Evolutionary conservation across 2,888 invertebrate species (phyloP).

Genomic region (Meiosimyza platycephala): DNA sequence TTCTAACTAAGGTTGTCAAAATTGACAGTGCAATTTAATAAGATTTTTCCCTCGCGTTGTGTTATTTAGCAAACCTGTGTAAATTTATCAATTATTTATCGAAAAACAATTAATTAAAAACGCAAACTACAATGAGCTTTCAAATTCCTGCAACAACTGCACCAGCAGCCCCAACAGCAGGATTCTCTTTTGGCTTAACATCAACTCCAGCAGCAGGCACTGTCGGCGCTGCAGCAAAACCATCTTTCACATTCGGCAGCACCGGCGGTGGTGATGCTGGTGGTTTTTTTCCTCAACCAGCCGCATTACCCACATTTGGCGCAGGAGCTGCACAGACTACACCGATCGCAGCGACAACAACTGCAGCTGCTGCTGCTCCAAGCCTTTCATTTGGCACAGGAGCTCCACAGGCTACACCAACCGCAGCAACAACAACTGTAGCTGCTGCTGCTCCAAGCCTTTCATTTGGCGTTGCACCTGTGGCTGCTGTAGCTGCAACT

Average conservation of each 20-base stretch:
- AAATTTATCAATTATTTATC: not conserved
- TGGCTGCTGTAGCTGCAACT: slow-evolving; percentile 42
- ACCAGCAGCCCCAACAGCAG: slow-evolving; percentile 34
- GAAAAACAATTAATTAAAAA: not conserved
- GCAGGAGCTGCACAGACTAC: slow-evolving; percentile 26
- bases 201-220: slow-evolving; percentile 61
- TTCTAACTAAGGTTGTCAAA: not conserved
- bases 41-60: slow-evolving; percentile 3
- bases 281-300: slow-evolving; percentile 25
- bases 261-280: slow-evolving; percentile 30
- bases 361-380: not conserved
- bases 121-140: slow-evolving; percentile 36
- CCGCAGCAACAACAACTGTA: not conserved
- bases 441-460: not conserved
- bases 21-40: slow-evolving; percentile 9
- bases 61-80: no score
- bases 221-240: slow-evolving; percentile 31
- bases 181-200: slow-evolving; percentile 39
- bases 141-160: slow-evolving; percentile 39
- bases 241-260: slow-evolving; percentile 36
- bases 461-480: slow-evolving; percentile 33
- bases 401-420: slow-evolving; percentile 29
- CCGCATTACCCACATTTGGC: not conserved
- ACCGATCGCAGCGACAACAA: slow-evolving; percentile 7
- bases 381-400: not conserved